Base-by-base conservation (phyloP, 2,888 invertebrate genomes). In the Campoplex nolae region DNA sequence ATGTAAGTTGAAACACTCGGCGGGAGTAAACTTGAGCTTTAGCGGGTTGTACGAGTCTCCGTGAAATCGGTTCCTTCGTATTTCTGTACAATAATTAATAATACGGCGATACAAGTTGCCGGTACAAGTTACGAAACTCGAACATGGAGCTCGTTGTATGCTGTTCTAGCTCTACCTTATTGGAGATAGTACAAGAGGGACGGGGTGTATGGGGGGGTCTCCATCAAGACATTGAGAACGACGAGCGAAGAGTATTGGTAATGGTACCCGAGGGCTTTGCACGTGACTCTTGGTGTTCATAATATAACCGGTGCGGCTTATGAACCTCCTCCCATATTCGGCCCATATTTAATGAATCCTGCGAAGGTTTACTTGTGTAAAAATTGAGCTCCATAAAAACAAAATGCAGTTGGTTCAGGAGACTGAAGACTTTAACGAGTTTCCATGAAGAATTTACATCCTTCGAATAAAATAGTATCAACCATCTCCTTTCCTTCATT, bases 381-480 rank as follows among this genome's bases (percentile, higher is more conserved):
- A 32, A 18, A n/a, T 35, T n/a, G 9, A 73, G 11, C 35, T 13
- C 3, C 38, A 16, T 42, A 42, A 42, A 62, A 68, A 45, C 38
- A 23, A 78, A 78, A 45, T 68, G 56, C 73, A 45, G 67, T 71
- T 81, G 73, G 73, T 76, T 76, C 79, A 75, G 75, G 85, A 78
- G 90, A 89, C 90, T 90, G 87, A 89, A 90, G 87, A 89, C 89
- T 90, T 89, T 91, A 90, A 90, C 89, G 90, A 90, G 90, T 89
- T 90, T 90, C 87, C 90, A 83, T 76, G 81, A 73, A 83, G 75
- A 85, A 54, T 71, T 56, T 51, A 58, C 68, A 18, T 51, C 28
- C 32, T 65, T 56, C 68, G 28, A 48, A 80, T 71, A 65, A 84
- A 58, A 51, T 23, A 75, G 35, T 8, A 38, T 18, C 75, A 62